Evolutionary conservation across 2,797 vertebrate species (phyloP), one percentile per base, ranked within the genome.

Genomic region (Manis javanica): DNA sequence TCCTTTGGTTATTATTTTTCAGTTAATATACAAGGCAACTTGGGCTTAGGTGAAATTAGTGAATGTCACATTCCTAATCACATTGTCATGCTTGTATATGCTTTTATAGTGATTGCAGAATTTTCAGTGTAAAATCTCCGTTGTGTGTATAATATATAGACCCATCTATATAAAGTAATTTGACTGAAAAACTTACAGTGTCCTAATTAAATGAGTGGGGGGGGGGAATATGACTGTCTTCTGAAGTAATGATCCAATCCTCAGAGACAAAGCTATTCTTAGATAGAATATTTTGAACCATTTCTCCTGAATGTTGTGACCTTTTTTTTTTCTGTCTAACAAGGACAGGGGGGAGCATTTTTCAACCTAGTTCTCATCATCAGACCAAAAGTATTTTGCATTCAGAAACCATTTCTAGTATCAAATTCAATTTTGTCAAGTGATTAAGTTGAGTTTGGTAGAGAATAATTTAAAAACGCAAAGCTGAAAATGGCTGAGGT

Each of bases 381-480:
- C 92, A 87, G 85, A 95, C 68, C 57, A 77, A 92, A 97, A 96
- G 87, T 92, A 81, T 96, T 98, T 97, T 97, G 94, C 89, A 98
- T 97, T 98, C 96, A 95, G 95, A 97, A 97, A 74, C 87, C 77
- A 97, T 96, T 97, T 97, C 61, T 68, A 79, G 81, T 96, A 97
- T 97, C 89, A 97, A 95, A 94, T 97, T 97, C 96, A 96, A 93
- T 97, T 97, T 96, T 96, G 68, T 97, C 96, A 96, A 95, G 91
- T 97, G 97, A 97, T 97, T 97, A 97, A 46, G 97, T 97, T 95
- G 89, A 96, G 71, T 97, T 97, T 90, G 68, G 77, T 95, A 95
- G 93, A 96, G 94, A 96, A 95, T 96, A 96, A 97, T 97, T 97
- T 94, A 94, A 96, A 97, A 94, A 96, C 77, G 94, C 74, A 90